Evolutionary conservation across 2,888 invertebrate species (phyloP), one percentile per base, ranked within the genome.

Genomic region (Mycalesis mineus): DNA sequence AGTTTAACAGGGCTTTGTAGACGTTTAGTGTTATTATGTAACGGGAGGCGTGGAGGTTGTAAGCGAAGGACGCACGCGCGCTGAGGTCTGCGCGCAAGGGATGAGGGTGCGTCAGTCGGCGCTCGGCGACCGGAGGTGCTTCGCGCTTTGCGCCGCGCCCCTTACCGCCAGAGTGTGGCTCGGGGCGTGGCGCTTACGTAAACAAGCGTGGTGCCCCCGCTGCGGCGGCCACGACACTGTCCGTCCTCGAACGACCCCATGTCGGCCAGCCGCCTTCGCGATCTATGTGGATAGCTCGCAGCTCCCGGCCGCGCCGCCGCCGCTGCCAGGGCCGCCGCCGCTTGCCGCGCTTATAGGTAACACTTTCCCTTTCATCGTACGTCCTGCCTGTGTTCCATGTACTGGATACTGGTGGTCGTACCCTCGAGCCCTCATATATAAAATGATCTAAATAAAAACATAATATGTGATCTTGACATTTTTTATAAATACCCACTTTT

Each of bases 101-200:
- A 61, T 64, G 78, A 74, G 76, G 80, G 79, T 77, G 83, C 86
- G 86, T 77, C 82, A 88, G 89, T 88, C 85, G 82, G 82, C 85
- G 85, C 84, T 85, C 84, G 83, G 87, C 87, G 85, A 78, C 82
- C 82, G 82, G 82, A 80, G 84, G 82, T 85, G 87, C 83, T 74
- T 75, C 76, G 84, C 84, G 80, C 87, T 82, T 73, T 75, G 87
- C 86, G 87, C 86, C 88, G 87, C 88, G 88, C 88, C 84, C 87
- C 88, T 82, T 75, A 83, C 80, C 81, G 87, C 71, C 70, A 75
- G 71, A 84, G 84, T 83, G 87, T 85, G 88, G 88, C 88, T 84
- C 88, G 88, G 89, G 89, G 89, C 88, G 89, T 89, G 89, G 88
- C 89, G 89, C 88, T 88, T 88, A 89, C 88, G 86, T 88, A 88